Base-by-base conservation (phyloP, 2,797 vertebrate species). In the Oreochromis mossambicus region DNA sequence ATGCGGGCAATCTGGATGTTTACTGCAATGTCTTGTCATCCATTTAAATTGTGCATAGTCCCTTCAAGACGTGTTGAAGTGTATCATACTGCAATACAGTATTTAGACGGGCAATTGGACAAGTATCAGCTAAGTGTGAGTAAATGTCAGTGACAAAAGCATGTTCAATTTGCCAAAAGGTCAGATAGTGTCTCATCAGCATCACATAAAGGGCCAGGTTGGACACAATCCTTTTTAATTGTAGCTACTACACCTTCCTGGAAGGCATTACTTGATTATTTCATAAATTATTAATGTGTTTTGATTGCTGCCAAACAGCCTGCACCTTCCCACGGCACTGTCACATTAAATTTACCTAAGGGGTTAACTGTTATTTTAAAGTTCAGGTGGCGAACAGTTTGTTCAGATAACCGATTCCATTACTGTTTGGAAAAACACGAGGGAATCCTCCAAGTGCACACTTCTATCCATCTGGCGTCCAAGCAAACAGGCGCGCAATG, bases 271-370 rank as follows among this genome's bases (percentile, higher is more conserved):
- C 79, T 93, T 93, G 86, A 94, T 93, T 84, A 88, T 91, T 93
- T 91, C 85, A 93, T 95, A 87, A 87, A 92, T 94, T 87, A 94
- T 95, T 81, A 82, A 95, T 92, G 81, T 88, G 10, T 81, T 90
- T 86, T 92, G 87, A 93, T 91, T 89, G 89, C 83, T 86, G 80
- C 58, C 88, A 92, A 93, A 85, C 87, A 51, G 51, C 43, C 34
- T 68, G 78, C 83, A 52, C 83, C 75, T 76, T 87, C 75, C 86
- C 66, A 77, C 52, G 41, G 34, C 61, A 83, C 66, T 87, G 83
- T 61, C 88, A 88, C 75, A 79, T 86, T 52, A 48, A 50, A 92
- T 90, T 70, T 70, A 90, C 81, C 58, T 76, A 68, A 12, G 48
- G 70, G 78, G 79, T 79, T 75, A 73, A 88, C 79, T 88, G 76